A percentile compares a stretch with the other conserved stretches of the same genome.
These are phyloP conservation scores for Drosophila insularis DNA, from an alignment of 1,140 invertebrate genomes.

Conservation along the genomic window DNA sequence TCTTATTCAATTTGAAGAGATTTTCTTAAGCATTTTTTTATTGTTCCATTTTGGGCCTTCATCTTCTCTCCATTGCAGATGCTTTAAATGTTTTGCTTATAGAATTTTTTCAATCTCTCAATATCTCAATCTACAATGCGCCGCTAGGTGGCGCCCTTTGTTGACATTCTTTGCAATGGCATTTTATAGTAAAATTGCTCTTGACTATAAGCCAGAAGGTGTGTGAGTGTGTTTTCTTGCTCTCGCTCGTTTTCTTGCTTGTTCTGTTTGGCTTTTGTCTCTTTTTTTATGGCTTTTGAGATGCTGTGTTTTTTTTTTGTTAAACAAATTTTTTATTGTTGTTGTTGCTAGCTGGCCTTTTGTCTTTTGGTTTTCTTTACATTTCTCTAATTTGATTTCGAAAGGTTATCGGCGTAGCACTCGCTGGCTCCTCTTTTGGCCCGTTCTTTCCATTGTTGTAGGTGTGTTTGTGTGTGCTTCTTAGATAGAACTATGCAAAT, in stretches of 20 bases:
- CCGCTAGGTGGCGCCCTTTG: constrained; percentile 17
- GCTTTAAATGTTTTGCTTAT: constrained; percentile 10
- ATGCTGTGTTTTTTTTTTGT: constrained; percentile 10
- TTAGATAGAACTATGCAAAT: constrained; percentile 74
- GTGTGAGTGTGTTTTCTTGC: background rate
- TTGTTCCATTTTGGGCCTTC: background rate
- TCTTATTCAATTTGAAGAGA: background rate
- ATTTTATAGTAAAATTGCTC: constrained; percentile 10
- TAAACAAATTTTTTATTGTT: constrained; percentile 11
- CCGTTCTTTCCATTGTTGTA: constrained; percentile 30
- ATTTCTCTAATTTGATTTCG: constrained; percentile 75
- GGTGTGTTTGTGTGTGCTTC: constrained; percentile 35
- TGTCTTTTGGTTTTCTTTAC: constrained; percentile 38
- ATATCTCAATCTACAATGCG: constrained; percentile 7
- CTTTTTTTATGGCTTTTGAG: constrained; percentile 12
- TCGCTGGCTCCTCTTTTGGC: constrained; percentile 7
- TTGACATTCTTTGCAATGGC: constrained; percentile 13
- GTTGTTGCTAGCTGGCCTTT: constrained; percentile 22
- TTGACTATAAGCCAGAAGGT: constrained; percentile 12
- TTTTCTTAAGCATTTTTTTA: constrained; percentile 8
- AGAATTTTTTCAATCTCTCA: constrained; percentile 5
- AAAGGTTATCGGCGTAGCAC: constrained; percentile 64
- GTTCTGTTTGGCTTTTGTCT: constrained; percentile 16
- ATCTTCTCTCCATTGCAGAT: background rate
- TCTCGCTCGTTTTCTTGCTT: constrained; percentile 16